Conservation (phyloP, 2,888 invertebrate genomes). For the Lasioglossum figueresi region DNA sequence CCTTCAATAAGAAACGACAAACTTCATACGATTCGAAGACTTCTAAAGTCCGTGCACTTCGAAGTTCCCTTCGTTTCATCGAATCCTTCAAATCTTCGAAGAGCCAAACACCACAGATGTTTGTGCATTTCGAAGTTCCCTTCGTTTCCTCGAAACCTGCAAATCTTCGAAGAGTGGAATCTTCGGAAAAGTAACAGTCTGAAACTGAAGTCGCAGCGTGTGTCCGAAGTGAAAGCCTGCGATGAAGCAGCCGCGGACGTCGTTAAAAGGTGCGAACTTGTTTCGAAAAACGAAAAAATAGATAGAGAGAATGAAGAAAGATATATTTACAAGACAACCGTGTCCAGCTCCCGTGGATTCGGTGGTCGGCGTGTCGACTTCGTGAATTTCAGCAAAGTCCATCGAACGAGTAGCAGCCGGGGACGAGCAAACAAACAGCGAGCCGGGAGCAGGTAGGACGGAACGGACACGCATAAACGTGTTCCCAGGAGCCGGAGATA, state of each 20-base stretch:
- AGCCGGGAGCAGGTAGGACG: conserved; percentile 45
- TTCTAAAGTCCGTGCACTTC: too few relatives aligned
- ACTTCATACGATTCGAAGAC: too few relatives aligned
- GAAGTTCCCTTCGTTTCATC: too few relatives aligned
- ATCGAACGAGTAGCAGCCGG: conserved; percentile 35
- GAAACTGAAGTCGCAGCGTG: background rate
- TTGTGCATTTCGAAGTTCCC: too few relatives aligned
- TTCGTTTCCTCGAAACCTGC: too few relatives aligned
- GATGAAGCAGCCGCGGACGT: background rate
- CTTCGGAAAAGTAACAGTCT: too few relatives aligned
- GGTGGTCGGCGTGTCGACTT: background rate
- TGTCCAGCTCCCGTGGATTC: conserved; percentile 33
- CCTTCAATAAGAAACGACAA: too few relatives aligned
- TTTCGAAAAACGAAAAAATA: background rate
- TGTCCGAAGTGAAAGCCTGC: background rate
- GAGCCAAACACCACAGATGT: too few relatives aligned
- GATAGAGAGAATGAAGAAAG: background rate
- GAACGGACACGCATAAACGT: conserved; percentile 71
- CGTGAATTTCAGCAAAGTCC: conserved; percentile 37
- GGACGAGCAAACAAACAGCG: conserved; percentile 27
- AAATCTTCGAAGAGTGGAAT: too few relatives aligned
- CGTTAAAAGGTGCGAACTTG: background rate
- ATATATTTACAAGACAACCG: conserved; percentile 29
- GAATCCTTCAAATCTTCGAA: too few relatives aligned
- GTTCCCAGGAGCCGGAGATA: conserved; percentile 77